These are phyloP conservation scores for Charina bottae DNA, from an alignment of 2,113 vertebrate species.

Conservation along the genomic window DNA sequence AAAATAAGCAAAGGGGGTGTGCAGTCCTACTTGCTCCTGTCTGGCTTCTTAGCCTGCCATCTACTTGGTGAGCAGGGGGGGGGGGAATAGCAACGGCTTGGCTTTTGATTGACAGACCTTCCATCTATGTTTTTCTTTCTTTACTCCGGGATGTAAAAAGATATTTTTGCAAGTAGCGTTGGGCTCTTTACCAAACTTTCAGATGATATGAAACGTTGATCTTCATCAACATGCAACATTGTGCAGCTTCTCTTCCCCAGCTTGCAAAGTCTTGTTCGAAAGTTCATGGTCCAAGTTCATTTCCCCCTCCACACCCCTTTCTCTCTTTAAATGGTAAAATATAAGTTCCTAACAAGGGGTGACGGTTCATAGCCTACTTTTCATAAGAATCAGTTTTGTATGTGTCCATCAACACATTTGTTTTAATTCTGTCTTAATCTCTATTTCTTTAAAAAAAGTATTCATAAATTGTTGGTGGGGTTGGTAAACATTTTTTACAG, in stretches of 20 bases:
- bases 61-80: constrained; percentile 34
- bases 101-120: not conserved
- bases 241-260: not conserved
- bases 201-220: not conserved
- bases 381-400: not conserved
- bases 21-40: constrained; percentile 26
- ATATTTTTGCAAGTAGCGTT: not conserved
- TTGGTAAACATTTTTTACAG: not conserved
- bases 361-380: not conserved
- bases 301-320: not conserved
- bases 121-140: not conserved
- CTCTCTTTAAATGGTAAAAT: not conserved
- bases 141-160: not conserved
- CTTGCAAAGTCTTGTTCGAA: not conserved
- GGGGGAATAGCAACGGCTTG: constrained; percentile 23
- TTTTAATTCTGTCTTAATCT: not conserved
- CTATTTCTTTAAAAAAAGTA: not conserved
- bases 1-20: constrained; percentile 53
- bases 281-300: not conserved
- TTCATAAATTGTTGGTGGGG: not conserved
- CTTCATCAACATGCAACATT: not conserved
- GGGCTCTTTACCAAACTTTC: accelerated
- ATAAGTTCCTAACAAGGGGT: not conserved
- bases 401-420: not conserved
- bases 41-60: constrained; percentile 47